These are phyloP conservation scores for Gymnobelideus leadbeateri DNA, from an alignment of 2,113 vertebrate genomes.

Conservation along the genomic window DNA sequence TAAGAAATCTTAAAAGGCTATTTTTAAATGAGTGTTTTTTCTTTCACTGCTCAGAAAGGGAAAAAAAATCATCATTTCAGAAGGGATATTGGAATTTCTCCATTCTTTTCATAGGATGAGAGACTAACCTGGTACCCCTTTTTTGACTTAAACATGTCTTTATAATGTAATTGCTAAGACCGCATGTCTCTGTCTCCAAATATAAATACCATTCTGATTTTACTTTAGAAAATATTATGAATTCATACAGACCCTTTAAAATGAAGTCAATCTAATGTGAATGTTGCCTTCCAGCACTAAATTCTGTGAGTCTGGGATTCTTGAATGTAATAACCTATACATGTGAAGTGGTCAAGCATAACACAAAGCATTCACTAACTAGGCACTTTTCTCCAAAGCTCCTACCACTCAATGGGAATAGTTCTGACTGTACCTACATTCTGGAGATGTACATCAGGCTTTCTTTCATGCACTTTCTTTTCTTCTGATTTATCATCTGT, in stretches of 20 bases:
- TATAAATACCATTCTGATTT: background rate
- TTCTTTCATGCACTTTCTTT: background rate
- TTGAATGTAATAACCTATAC: background rate
- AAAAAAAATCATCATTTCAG: background rate
- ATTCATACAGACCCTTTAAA: background rate
- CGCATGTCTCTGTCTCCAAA: background rate
- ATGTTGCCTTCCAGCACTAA: background rate
- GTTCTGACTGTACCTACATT: background rate
- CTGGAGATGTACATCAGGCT: background rate
- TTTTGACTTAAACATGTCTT: background rate
- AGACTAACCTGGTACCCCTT: background rate
- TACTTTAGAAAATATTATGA: background rate
- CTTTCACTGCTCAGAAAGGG: background rate
- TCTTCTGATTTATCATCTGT: background rate
- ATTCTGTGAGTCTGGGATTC: background rate
- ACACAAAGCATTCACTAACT: constrained; percentile 1
- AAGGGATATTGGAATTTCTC: background rate
- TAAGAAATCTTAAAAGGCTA: background rate
- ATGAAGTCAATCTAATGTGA: background rate
- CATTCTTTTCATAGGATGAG: background rate
- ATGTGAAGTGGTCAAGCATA: background rate
- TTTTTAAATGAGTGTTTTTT: background rate
- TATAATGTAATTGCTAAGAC: background rate
- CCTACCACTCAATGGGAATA: background rate
- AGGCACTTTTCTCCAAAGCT: background rate